Evolutionary conservation across 92 coral and sea anemone species (phyloP), one percentile per base, ranked within the genome.

Genomic region (Epizoanthus ramosus): DNA sequence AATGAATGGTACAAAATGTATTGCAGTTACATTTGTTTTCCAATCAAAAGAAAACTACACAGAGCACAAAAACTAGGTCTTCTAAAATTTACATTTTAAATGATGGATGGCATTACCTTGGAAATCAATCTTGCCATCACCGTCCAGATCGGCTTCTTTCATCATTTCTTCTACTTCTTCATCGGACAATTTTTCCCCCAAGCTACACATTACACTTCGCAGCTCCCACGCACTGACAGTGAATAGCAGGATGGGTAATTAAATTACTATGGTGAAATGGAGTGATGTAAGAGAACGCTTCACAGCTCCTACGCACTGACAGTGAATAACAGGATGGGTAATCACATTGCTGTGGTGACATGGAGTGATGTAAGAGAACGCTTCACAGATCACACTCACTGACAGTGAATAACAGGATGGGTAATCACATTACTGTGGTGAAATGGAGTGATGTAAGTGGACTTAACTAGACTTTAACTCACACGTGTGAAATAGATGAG

Each of bases 81-180:
- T 13, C 3, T 22, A 23, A 43, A 73, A 25, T 73, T 10, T n/a
- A n/a, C 35, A 73, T 18, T 4, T 80, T 33, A 8, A 8, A 22
- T 14, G 0, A 8, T 35, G 14, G 1, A 3, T 54, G 45, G 22
- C n/a, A 9, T 37, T 84, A 95, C 98, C 98, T 88, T 93, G 94
- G 88, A 93, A 95, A 68, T 95, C 83, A 65, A 95, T 95, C 23
- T 83, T 92, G 23, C 98, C 98, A 80, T 95, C 95, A 14, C 98
- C 98, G 85, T 95, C 92, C 33, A 93, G 89, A 60, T 95, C 98
- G 12, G 98, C 98, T 69, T 95, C 98, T 59, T 79, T 89, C 91
- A 95, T 95, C 94, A 95, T 93, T 81, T 95, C 98, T 39, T 88
- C 85, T 0, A 95, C 83, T 74, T 93, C 98, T 61, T 95, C 98